Base-by-base conservation (phyloP, 2,888 invertebrate genomes). In the Coleophora flavipennella region DNA sequence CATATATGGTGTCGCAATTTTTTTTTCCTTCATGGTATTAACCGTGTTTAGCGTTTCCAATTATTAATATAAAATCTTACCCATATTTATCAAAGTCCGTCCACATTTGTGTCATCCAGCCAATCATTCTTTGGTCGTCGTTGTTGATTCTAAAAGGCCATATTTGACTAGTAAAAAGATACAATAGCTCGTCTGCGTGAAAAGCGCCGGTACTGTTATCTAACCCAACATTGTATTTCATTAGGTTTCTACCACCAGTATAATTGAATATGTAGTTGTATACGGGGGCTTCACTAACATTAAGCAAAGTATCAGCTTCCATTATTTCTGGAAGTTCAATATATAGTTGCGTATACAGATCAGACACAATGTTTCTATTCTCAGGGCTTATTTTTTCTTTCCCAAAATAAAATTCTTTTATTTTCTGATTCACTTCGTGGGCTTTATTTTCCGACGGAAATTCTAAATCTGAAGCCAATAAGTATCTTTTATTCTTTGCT, bases 61-160 rank as follows among this genome's bases (percentile, higher is more conserved):
- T n/a, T n/a, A n/a, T n/a, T n/a, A n/a, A n/a, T 20, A 6, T 20
- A 20, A 20, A 20, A 20, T 6, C 60, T 11, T 52, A 83, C 83
- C 79, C 72, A 45, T 68, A 68, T 62, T 80, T 81, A 3, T 80
- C 83, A 45, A 83, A 83, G 48, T 83, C 71, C 0, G 70, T 75
- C 83, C 83, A 83, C 55, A 81, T 50, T 33, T 57, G 61, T 1
- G 80, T 77, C 54, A 83, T 66, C 45, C 52, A 55, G 11, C 75
- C 55, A 20, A 83, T 73, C 20, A 77, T 53, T 42, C 49, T 49
- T 13, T 46, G 48, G 50, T 83, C 83, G 28, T 56, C 47, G 27
- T 55, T 39, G 33, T 43, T 66, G 8, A 73, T 59, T n/a, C 51
- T 42, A 13, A 72, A 70, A 0, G 77, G 73, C 58, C 71, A 66